Evolutionary conservation across 2,888 invertebrate species (phyloP), one percentile per base, ranked within the genome.

Genomic region (Dolomedes plantarius): DNA sequence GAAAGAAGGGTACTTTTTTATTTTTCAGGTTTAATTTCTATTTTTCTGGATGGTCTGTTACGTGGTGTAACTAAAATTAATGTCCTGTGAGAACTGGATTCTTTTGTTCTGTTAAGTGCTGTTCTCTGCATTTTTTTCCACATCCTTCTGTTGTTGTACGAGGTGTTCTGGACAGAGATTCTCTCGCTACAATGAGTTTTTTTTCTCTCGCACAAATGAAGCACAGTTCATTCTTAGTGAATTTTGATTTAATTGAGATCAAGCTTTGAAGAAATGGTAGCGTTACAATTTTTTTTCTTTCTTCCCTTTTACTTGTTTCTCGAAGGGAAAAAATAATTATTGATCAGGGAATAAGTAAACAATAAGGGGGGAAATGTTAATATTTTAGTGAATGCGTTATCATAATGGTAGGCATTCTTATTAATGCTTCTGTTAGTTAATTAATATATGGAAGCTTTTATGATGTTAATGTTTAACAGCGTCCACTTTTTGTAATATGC

Each of bases 31-130:
- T 68, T 81, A 81, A 76, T 64, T 82, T 75, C 62, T 76, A 71
- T 69, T 75, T 75, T 82, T 75, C 73, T 19, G 23, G 56, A 27
- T 65, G 65, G 31, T 64, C 29, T 73, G 62, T 65, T 56, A 32
- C 39, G 32, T 6, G 41, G 46, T 75, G 82, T 64, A 69, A 69
- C 75, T 31, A 41, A 71, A 82, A 82, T 75, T 75, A 75, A 76
- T 82, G 82, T 76, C 62, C 39, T 81, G 32, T 23, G 39, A 36
- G 28, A 74, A 31, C 29, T 39, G 6, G 46, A 28, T 79, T 80
- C 73, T 67, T 74, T 81, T 81, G 50, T 56, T 46, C 65, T 39
- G 27, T 7, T 64, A 41, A 79, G 29, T 71, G 69, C 56, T 56
- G 56, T 56, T 77, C 39, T 2, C 23, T 5, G 31, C 68, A 68